These are phyloP conservation scores for pig (Sus scrofa) DNA, from an alignment of 2,113 vertebrate genomes.

Conservation along the genomic window DNA sequence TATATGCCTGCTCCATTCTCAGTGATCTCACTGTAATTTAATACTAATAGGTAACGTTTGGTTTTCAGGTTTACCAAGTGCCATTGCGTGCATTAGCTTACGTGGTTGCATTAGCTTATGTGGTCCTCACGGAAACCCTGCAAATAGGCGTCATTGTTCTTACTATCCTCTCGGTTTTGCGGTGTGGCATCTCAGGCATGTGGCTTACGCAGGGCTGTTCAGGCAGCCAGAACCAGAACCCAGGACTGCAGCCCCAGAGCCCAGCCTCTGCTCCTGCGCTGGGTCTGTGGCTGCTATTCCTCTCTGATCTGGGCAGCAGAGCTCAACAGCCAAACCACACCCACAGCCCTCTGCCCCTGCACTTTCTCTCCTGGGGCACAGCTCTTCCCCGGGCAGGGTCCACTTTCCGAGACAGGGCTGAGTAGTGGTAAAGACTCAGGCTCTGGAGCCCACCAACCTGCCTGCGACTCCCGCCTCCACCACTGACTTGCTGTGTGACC, in stretches of 20 bases:
- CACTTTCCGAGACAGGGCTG: neutral
- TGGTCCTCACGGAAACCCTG: neutral
- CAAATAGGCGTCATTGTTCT: neutral
- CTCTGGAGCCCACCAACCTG: neutral
- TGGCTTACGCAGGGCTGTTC: neutral
- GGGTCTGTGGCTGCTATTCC: neutral
- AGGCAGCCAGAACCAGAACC: neutral
- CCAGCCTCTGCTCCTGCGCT: fast-evolving
- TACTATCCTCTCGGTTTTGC: no score
- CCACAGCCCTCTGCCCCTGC: fast-evolving
- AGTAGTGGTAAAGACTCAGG: neutral
- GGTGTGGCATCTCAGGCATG: neutral
- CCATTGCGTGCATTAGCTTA: neutral
- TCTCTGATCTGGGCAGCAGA: neutral
- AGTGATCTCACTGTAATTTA: neutral
- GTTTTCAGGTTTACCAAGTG: neutral
- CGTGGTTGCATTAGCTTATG: neutral
- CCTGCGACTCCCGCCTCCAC: neutral
- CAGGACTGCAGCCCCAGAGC: neutral
- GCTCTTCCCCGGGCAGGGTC: no score
- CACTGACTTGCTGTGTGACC: neutral
- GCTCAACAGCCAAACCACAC: fast-evolving
- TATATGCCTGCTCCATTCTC: neutral
- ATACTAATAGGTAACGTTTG: neutral
- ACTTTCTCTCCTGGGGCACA: neutral